Conservation (phyloP, 2,888 invertebrate species). For the Xestia sexstrigata region DNA sequence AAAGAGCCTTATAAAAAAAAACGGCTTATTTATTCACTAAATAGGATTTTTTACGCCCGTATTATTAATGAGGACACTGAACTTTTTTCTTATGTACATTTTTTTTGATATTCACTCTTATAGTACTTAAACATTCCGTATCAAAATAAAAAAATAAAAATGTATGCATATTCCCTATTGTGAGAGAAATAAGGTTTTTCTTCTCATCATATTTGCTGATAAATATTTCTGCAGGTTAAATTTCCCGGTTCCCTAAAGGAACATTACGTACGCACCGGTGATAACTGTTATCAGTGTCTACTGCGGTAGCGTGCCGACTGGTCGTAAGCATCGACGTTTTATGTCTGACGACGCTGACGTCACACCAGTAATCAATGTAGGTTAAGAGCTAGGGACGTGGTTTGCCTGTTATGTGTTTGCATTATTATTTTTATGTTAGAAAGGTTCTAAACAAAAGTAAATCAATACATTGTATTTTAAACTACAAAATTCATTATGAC, state of each 20-base stretch:
- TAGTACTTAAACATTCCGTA: too few relatives aligned
- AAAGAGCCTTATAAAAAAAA: too few relatives aligned
- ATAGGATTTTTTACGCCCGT: too few relatives aligned
- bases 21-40: too few relatives aligned
- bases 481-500: too few relatives aligned
- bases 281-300: slow-evolving; percentile 2
- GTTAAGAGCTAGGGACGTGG: slow-evolving; percentile 11
- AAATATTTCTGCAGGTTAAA: background rate
- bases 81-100: too few relatives aligned
- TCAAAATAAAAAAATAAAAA: too few relatives aligned
- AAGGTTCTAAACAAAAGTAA: background rate
- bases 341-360: slow-evolving; percentile 25
- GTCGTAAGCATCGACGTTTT: background rate
- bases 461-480: background rate
- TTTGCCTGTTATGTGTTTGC: background rate
- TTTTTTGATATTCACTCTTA: too few relatives aligned
- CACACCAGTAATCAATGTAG: slow-evolving; percentile 23
- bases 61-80: too few relatives aligned
- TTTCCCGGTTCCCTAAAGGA: background rate
- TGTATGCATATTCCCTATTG: too few relatives aligned
- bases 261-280: slow-evolving; percentile 11
- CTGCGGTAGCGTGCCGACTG: slow-evolving; percentile 8
- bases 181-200: background rate
- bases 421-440: background rate
- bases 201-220: background rate